Conservation (phyloP, 2,797 vertebrate species). For the Lates japonicus region DNA sequence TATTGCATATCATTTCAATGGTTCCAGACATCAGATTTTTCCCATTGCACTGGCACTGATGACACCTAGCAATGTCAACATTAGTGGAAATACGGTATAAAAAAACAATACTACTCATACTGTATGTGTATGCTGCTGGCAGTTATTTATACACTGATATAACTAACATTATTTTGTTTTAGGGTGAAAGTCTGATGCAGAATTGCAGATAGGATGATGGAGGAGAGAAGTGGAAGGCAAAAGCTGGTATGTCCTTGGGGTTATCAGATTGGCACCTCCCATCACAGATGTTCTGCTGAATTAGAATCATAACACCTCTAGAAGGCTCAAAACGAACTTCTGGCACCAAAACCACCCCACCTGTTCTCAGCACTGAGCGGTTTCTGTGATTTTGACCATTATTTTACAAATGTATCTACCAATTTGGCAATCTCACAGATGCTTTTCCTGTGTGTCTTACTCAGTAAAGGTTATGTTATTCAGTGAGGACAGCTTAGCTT, state of each 20-base stretch:
- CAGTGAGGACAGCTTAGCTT: neutral
- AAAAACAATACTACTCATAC: neutral
- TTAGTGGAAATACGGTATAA: neutral
- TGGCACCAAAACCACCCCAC: constrained; percentile 42
- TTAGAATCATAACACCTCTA: constrained; percentile 65
- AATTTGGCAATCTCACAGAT: neutral
- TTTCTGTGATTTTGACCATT: constrained; percentile 18
- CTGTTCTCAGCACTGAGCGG: constrained; percentile 27
- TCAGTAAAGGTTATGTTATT: neutral
- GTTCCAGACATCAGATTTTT: constrained; percentile 12
- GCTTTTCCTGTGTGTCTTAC: neutral
- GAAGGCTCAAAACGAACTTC: constrained; percentile 59
- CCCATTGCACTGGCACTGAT: neutral
- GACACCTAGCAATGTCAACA: neutral
- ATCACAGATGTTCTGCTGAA: constrained; percentile 78
- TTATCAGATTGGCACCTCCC: constrained; percentile 67
- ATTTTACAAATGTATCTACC: constrained; percentile 24
- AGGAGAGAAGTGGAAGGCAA: constrained; percentile 28
- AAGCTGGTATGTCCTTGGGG: constrained; percentile 64
- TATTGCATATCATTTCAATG: neutral
- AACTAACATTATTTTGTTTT: constrained; percentile 24
- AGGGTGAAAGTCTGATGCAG: constrained; percentile 23
- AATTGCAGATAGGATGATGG: constrained; percentile 32
- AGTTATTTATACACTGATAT: constrained; percentile 16
- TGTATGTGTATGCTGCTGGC: neutral